Base-by-base conservation (phyloP, 2,797 vertebrate species). In the Coregonus suidteri region DNA sequence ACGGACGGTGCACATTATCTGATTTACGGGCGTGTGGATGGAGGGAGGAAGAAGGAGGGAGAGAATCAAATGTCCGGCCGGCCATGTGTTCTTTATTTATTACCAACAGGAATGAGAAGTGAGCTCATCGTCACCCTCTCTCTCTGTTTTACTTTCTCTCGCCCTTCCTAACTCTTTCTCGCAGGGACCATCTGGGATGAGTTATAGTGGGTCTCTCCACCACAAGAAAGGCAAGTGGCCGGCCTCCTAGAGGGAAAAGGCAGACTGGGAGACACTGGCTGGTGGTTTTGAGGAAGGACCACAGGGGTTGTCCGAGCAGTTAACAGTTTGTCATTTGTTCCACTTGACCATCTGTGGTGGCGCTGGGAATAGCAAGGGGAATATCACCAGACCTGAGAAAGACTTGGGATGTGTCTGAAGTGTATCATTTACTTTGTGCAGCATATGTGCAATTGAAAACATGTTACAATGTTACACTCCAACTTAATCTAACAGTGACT, bases 41-140 rank as follows among this genome's bases (percentile, higher is more conserved):
- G 73, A 75, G 74, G 30, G 41, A 75, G 67, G 41, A 20, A 68
- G 66, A 85, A 81, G 72, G 71, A 68, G 74, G 18, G 64, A 75
- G 82, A 84, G 91, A 93, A 93, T 94, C 88, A 91, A 92, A 94
- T 93, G 83, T 79, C 90, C 84, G 85, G 88, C 69, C 83, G 85
- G 88, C 93, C 94, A 93, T 90, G 91, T 94, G 94, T 93, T 94
- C 90, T 84, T 89, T 93, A 94, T 95, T 94, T 93, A 93, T 93
- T 94, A 89, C 87, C 83, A 88, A 90, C 84, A 89, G 88, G 91
- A 92, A 93, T 93, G 91, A 93, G 93, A 93, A 93, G 92, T 93
- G 93, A 95, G 90, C 91, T 94, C 92, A 93, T 94, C 90, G 82
- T 91, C 89, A 84, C 82, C 66, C 80, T 81, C 80, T 83, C 78